Percentiles rank a stretch among this genome's conserved stretches.
These are phyloP conservation scores for Littorina saxatilis DNA, from an alignment of 1,140 invertebrate species.

Conservation along the genomic window DNA sequence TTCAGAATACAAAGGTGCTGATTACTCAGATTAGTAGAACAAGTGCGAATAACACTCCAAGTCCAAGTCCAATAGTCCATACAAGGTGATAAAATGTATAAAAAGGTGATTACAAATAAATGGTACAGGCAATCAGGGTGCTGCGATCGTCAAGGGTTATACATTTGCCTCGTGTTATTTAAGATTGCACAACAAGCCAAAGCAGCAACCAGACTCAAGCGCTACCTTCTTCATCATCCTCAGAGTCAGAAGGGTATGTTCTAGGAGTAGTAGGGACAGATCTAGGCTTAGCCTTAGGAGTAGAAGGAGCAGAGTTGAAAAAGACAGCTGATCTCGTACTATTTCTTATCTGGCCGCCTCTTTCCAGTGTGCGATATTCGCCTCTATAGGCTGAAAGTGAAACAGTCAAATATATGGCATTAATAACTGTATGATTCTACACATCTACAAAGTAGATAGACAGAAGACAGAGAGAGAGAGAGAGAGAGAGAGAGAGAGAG, in stretches of 20 bases:
- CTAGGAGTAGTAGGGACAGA: slow-evolving; percentile 1
- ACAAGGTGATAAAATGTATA: too few species aligned
- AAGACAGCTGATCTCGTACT: background rate
- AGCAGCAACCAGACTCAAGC: background rate
- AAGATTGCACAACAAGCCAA: too few species aligned
- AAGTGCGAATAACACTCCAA: too few species aligned
- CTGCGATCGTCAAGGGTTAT: too few species aligned
- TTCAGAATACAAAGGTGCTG: too few species aligned
- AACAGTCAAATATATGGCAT: too few species aligned
- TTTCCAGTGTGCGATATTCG: slow-evolving; percentile 15
- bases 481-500: background rate
- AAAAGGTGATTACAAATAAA: background rate
- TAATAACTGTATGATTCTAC: too few species aligned
- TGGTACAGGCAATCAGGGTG: background rate
- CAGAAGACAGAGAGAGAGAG: background rate
- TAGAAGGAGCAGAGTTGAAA: background rate
- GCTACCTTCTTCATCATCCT: slow-evolving; percentile 15
- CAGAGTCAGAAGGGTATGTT: slow-evolving; percentile 20
- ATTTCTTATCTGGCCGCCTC: background rate
- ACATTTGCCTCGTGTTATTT: too few species aligned
- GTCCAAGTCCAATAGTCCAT: too few species aligned
- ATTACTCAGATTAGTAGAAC: too few species aligned
- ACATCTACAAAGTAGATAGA: too few species aligned
- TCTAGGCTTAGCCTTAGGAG: background rate
- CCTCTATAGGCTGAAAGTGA: slow-evolving; percentile 21